Evolutionary conservation across 1,140 invertebrate genomes (phyloP), one percentile per base, ranked within the genome.

Genomic region (Antheraea pernyi): DNA sequence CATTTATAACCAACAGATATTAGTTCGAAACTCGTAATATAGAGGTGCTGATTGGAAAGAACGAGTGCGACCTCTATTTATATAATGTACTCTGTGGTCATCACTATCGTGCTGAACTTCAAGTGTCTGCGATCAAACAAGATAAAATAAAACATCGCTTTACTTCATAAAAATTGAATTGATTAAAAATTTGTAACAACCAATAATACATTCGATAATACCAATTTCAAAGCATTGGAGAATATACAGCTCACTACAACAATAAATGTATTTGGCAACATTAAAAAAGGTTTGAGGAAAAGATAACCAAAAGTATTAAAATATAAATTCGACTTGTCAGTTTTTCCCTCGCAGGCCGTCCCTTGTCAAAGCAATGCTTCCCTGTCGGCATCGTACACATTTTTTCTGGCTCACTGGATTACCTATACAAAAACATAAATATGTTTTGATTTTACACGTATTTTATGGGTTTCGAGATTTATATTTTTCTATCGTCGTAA

Each of bases 271-370:
- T 63, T 63, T 11, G 18, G 6, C 16, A 11, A 8, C 16, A 63
- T 63, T 30, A 30, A 63, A 63, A n/a, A 63, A 37, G 30, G 37
- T 63, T 63, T 63, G 30, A 36, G 30, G 61, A 63, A 63, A 63
- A 63, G 61, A 37, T 63, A 63, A n/a, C 16, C 61, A 37, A 63
- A 53, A 53, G 46, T 53, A 81, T 75, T 77, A 77, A 77, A 79
- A 72, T 72, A 78, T 74, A 79, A 68, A 77, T 76, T 74, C 61
- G 71, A 76, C 71, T 69, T 81, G 79, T 77, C 73, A 78, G 71
- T 77, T 76, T 68, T 67, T 70, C 72, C 72, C 64, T 67, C 36
- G 59, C 71, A 75, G 67, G 64, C 67, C 46, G 65, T 76, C 77
- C 79, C 72, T 79, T 71, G 75, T 81, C 79, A 78, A 65, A 67